Base-by-base conservation (phyloP, 64 coral and sea anemone genomes). In the Porites lutea region DNA sequence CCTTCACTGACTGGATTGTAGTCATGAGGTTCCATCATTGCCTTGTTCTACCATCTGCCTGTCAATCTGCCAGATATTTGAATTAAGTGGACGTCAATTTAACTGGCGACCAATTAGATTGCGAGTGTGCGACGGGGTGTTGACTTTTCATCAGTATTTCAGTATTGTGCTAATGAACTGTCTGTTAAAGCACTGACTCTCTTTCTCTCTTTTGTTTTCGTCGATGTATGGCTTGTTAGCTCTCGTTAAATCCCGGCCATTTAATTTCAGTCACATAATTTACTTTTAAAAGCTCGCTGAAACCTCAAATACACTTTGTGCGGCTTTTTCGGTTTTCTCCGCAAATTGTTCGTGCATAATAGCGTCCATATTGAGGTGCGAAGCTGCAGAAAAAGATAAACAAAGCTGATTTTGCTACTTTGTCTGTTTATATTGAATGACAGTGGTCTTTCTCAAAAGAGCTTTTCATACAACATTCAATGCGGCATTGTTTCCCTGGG, bases 111-210 rank as follows among this genome's bases (percentile, higher is more conserved):
- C 81, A 84, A 69, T 84, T 63, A 16, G 9, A 10, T 15, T 51
- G 15, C 59, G 44, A 67, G 9, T 4, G 8, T 84, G 61, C 21
- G 81, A 51, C 63, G 12, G 21, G 63, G 44, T 64, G 44, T 84
- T 64, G 8, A 21, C 14, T 68, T 84, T 68, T 84, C 4, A 65
- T 83, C 60, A 48, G 16, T 63, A 16, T 7, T 48, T 10, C 61
- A 18, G 62, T 84, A 68, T 52, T 69, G 61, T 84, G 18, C 81
- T 84, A 84, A 84, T 84, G 81, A 84, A 69, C 81, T 84, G 18
- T 68, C 81, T 55, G 1, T 78, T 78, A 78, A 51, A 22, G 75
- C 81, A 37, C 27, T 37, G 27, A 37, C 27, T 37, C 27, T 37
- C 27, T 37, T 1, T 37, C 27, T 37, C 27, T 50, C 45, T 84